phyloP scores from a whole-genome alignment of 2,797 vertebrate species.

The Sternotherus odoratus region DNA sequence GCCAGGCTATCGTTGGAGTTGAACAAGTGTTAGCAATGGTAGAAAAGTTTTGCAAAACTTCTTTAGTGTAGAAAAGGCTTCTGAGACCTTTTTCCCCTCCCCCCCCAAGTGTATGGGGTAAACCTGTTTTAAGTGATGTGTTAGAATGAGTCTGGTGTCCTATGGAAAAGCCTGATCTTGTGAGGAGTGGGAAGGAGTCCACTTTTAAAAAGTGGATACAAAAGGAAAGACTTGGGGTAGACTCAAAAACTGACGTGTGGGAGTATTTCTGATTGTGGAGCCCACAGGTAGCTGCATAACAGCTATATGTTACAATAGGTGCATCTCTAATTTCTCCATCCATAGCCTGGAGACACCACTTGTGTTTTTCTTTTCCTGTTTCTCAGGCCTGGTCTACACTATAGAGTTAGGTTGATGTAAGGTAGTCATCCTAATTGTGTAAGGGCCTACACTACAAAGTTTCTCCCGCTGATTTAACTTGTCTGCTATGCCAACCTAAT shows the following conservation, averaged over 20 bases:
- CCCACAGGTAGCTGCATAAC: neutral
- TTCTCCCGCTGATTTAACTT: neutral
- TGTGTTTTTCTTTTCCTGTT: neutral
- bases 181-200: neutral
- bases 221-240: accelerated
- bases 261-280: neutral
- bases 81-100: neutral
- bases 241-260: accelerated
- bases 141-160: neutral
- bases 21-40: neutral
- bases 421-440: neutral
- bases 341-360: neutral
- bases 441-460: neutral
- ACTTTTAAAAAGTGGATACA: neutral
- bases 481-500: neutral
- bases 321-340: neutral
- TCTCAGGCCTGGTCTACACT: neutral
- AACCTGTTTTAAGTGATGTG: neutral
- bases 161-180: neutral
- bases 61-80: neutral
- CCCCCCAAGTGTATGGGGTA: neutral
- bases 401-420: neutral
- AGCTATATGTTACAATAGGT: neutral
- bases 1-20: neutral
- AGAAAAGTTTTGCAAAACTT: neutral